Percentiles rank a stretch among this genome's conserved stretches.
Conservation (phyloP, 1,140 invertebrate species). For the Panonychus citri region DNA sequence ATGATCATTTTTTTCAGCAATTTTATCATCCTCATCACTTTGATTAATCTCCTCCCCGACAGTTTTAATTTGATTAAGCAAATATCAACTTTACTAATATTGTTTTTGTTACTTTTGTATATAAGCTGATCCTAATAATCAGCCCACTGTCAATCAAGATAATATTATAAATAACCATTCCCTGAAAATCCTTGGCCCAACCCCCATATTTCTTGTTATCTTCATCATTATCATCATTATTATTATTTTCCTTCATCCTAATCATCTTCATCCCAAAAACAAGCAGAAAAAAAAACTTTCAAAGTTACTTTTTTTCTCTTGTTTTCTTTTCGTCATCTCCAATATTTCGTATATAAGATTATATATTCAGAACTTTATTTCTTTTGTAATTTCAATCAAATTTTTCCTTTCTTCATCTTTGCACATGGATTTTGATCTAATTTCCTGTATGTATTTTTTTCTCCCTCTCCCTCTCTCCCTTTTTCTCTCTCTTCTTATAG, state of each 20-base stretch:
- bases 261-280: not conserved
- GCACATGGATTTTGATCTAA: too few relatives aligned
- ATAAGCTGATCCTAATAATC: not conserved
- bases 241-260: not conserved
- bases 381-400: not conserved
- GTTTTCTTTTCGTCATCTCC: too few relatives aligned
- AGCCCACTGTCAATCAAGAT: not conserved
- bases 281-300: too few relatives aligned
- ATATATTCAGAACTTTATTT: not conserved
- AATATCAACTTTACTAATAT: too few relatives aligned
- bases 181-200: not conserved
- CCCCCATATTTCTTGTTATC: not conserved
- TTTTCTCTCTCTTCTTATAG: constrained; percentile 28
- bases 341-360: not conserved
- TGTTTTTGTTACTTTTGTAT: not conserved
- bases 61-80: too few relatives aligned
- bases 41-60: too few relatives aligned
- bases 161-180: not conserved
- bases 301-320: too few relatives aligned
- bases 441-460: not conserved
- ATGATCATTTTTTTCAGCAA: too few relatives aligned
- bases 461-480: not conserved
- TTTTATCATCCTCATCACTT: too few relatives aligned
- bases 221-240: not conserved
- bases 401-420: not conserved